Conservation (phyloP, 2,888 invertebrate genomes). For the Pterostichus madidus region DNA sequence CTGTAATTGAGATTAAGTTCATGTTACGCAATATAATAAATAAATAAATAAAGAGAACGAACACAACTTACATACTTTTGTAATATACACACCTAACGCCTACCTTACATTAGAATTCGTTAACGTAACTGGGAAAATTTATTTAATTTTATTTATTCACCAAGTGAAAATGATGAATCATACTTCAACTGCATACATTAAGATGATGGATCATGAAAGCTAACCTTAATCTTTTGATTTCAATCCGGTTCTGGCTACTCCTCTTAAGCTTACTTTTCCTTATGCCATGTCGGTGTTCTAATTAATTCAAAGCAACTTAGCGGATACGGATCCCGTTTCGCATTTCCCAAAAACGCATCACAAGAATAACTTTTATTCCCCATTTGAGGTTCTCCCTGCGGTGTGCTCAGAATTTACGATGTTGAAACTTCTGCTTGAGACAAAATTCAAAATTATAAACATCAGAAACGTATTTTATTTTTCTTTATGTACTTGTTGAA, state of each 20-base stretch:
- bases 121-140: too few species aligned
- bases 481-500: neutral
- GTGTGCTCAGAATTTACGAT: slow-evolving; percentile 11
- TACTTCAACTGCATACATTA: neutral
- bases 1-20: too few species aligned
- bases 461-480: neutral
- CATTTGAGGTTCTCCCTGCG: slow-evolving; percentile 2
- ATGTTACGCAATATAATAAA: too few species aligned
- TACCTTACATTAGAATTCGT: too few species aligned
- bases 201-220: neutral
- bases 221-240: neutral
- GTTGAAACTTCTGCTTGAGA: neutral
- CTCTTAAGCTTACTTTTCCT: neutral
- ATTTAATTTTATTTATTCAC: neutral
- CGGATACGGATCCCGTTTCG: neutral
- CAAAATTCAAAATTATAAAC: neutral
- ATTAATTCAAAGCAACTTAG: slow-evolving; percentile 6
- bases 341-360: slow-evolving; percentile 5
- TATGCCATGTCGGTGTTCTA: neutral
- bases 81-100: too few species aligned
- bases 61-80: too few species aligned
- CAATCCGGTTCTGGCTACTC: neutral
- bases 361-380: neutral
- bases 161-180: neutral
- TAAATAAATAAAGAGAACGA: too few species aligned